Conservation (phyloP, 2,113 vertebrate species). For the Catharus fuscescens region DNA sequence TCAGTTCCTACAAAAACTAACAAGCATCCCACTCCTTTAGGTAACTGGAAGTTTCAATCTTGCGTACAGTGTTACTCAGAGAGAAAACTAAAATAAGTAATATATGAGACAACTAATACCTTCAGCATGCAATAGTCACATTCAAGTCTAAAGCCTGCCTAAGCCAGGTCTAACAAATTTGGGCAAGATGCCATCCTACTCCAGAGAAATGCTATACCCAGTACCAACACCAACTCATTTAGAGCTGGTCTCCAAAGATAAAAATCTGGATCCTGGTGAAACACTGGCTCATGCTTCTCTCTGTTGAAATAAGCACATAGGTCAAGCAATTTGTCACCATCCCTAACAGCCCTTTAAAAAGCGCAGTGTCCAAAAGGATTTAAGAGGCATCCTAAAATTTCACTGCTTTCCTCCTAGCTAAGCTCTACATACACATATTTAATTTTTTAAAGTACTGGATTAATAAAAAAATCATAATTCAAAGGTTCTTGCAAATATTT, state of each 20-base stretch:
- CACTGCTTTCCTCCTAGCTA: slow-evolving; percentile 13
- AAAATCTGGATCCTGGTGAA: neutral
- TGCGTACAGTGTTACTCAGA: neutral
- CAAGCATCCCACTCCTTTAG: neutral
- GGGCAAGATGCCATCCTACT: neutral
- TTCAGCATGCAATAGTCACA: neutral
- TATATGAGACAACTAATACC: neutral
- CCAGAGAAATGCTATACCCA: neutral
- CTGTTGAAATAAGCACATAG: neutral
- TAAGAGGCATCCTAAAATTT: neutral
- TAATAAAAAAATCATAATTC: neutral
- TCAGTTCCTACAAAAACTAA: neutral
- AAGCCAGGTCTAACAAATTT: neutral
- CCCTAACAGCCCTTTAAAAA: neutral
- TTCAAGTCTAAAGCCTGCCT: neutral
- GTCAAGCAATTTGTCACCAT: accelerated
- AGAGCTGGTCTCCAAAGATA: neutral
- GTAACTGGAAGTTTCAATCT: neutral
- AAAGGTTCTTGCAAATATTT: neutral
- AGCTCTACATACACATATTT: neutral
- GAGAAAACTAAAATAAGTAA: neutral
- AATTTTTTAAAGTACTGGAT: neutral
- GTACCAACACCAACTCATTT: neutral
- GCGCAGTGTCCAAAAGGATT: neutral
- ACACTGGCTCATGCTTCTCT: neutral